A percentile compares a stretch with the other conserved stretches of the same genome.
Conservation (phyloP, 2,888 invertebrate species). For the Cancer borealis region DNA sequence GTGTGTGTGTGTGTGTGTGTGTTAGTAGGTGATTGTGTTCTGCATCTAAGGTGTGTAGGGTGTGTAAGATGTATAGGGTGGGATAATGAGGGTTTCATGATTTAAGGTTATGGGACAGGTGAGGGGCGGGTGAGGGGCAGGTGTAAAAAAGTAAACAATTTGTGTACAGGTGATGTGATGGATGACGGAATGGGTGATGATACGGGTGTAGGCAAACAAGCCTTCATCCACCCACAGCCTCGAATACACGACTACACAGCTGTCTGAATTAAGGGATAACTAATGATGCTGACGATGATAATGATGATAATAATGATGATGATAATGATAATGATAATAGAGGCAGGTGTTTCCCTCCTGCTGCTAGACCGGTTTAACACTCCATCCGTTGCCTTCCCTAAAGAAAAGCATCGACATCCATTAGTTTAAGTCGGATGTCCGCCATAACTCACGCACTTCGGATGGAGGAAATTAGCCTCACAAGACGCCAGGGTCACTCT, state of each 20-base stretch:
- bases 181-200: not conserved
- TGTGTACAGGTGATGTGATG: constrained; percentile 17
- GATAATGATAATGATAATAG: not conserved
- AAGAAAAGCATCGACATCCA: constrained; percentile 31
- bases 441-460: constrained; percentile 38
- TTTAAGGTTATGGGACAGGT: not conserved
- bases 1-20: not conserved
- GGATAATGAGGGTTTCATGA: not conserved
- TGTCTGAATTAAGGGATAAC: not conserved
- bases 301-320: not conserved
- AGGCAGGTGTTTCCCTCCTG: not conserved
- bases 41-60: not conserved
- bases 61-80: not conserved
- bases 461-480: constrained; percentile 34
- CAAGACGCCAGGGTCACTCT: not conserved
- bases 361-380: not conserved
- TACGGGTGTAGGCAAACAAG: not conserved
- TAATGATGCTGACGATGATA: not conserved
- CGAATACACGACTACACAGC: not conserved
- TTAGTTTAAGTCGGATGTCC: constrained; percentile 55
- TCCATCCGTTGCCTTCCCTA: not conserved
- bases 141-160: not conserved
- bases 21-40: not conserved
- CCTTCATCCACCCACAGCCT: not conserved
- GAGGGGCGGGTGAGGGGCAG: not conserved